Evolutionary conservation across 1,140 invertebrate genomes (phyloP), one percentile per base, ranked within the genome.

Genomic region (Halotydeus destructor): DNA sequence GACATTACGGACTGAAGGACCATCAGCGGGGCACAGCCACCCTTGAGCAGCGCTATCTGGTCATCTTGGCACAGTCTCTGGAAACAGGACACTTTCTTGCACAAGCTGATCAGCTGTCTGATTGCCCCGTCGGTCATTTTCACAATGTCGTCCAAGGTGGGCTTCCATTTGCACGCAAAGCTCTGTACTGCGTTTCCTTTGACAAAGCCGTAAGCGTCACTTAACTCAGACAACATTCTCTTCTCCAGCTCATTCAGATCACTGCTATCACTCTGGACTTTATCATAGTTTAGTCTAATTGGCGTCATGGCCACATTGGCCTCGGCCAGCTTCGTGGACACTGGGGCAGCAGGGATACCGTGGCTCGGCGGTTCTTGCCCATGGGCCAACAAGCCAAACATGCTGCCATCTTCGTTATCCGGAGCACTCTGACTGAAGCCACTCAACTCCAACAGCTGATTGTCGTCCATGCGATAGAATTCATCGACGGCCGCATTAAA

Each of bases 81-180:
- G 56, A 85, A 89, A 19, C 73, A 76, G 49, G 69, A 75, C 27
- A 88, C 80, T 57, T 79, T 79, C 53, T 88, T 88, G 0, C 80
- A 75, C 76, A 86, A 85, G 58, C 84, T 83, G 50, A 89, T 88
- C 18, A 91, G 62, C 27, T 84, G 64, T 41, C 83, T 62, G 48
- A 91, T 88, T 3, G 83, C 82, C 42, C 85, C 72, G 3, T 85
- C 82, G 1, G 83, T 88, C 53, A 91, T 65, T 61, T 86, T 85
- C 36, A 86, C 80, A 4, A 86, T 74, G 51, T 78, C 78, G 33
- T 84, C 61, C 1, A 86, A 58, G 26, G n/a, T n/a, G n/a, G 71
- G 39, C 21, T 45, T 34, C 33, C 8, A 9, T 34, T 34, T 5
- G 6, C 14, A 6, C n/a, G 33, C 5, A 6, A 34, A n/a, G n/a